phyloP scores from a whole-genome alignment of 1,140 invertebrate genomes.

The Scaptomyza graminum region DNA sequence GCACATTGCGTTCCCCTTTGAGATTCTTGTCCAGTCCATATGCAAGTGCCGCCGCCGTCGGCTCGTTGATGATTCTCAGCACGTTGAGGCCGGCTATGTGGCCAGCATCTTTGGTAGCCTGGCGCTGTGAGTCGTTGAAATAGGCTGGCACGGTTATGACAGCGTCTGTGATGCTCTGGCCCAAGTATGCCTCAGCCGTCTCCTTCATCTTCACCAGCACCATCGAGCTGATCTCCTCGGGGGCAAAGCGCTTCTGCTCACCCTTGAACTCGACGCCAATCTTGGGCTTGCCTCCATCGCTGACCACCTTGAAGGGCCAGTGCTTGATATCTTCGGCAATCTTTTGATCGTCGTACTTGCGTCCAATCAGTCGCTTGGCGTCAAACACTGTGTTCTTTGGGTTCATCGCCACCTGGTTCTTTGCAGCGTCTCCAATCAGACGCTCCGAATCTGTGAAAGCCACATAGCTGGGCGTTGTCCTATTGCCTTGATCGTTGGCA shows the following conservation, averaged over 20 bases:
- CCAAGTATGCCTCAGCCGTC: constrained; percentile 91
- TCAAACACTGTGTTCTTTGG: constrained; percentile 80
- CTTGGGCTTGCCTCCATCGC: constrained; percentile 87
- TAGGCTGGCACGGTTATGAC: constrained; percentile 87
- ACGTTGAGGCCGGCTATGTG: constrained; percentile 88
- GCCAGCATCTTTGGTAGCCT: constrained; percentile 88
- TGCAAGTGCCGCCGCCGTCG: constrained; percentile 89
- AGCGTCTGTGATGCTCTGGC: constrained; percentile 87
- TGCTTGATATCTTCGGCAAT: constrained; percentile 91
- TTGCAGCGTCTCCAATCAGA: constrained; percentile 97
- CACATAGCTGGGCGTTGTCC: constrained; percentile 98
- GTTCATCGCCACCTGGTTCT: constrained; percentile 85
- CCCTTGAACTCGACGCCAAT: constrained; percentile 90
- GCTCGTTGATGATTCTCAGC: constrained; percentile 90
- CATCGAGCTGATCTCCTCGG: constrained; percentile 92
- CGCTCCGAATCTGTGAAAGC: constrained; percentile 98
- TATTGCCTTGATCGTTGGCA: constrained; percentile 97
- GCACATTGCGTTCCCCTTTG: constrained; percentile 90
- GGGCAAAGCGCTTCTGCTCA: constrained; percentile 89
- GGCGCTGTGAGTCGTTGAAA: constrained; percentile 88
- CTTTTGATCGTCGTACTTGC: constrained; percentile 88
- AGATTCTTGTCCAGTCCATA: constrained; percentile 91
- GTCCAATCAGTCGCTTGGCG: constrained; percentile 88
- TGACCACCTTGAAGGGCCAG: constrained; percentile 90
- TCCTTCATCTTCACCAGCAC: constrained; percentile 89